Evolutionary conservation across 2,113 vertebrate species (phyloP), one percentile per base, ranked within the genome.

Genomic region (Anhinga anhinga): DNA sequence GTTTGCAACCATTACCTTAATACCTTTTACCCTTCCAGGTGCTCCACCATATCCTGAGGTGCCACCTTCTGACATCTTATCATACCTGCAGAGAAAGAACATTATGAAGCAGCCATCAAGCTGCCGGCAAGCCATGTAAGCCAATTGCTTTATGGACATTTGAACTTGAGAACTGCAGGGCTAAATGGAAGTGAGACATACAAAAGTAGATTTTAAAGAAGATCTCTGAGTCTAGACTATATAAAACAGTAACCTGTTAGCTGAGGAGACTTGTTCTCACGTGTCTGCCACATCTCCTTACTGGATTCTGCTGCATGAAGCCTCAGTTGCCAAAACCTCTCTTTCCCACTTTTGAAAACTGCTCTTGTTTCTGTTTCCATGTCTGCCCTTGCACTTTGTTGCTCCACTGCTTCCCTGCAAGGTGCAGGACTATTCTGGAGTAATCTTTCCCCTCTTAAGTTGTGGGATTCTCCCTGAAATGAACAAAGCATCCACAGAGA

Each of bases 31-130:
- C 52, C 11, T 95, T 97, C 25, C 95, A 99, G 99, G 99, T 90
- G 99, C 99, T 78, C 99, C 99, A 71, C 99, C 99, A 0, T 99
- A 99, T 95, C 98, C 99, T 70, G 99, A 99, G 78, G 97, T 99
- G 61, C 95, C 98, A 9, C 97, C 98, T n/a, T 97, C 90, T 71
- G 98, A 98, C 71, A 99, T 99, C 6, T 97, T 99, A 14, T 98
- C 99, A 77, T 97, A 99, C 95, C 98, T 99, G 79, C 99, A 99
- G 94, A 98, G 98, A 96, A 97, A 98, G 47, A 99, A 99, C 93
- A 98, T 96, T 67, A 98, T 99, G 97, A 99, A 98, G 95, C 99
- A 98, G 95, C 99, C 99, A 16, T 90, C 98, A 21, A 98, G 91
- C 94, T 99, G 99, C 92, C 98, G 98, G 63, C 98, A 97, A 69